Conservation (phyloP, 2,888 invertebrate genomes). For the Eupithecia subumbrata region DNA sequence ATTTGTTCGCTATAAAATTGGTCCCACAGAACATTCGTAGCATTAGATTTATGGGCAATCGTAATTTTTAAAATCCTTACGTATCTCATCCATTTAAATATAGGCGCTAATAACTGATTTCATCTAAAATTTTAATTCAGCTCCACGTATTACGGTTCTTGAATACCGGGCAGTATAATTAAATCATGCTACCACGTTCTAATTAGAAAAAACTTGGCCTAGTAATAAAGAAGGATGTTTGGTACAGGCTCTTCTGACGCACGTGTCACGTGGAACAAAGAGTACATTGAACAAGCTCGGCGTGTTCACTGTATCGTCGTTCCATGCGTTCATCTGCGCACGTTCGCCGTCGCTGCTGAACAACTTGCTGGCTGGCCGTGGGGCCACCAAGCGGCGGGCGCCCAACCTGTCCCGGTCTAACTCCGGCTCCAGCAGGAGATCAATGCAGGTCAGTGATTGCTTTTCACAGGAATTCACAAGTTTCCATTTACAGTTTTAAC, state of each 20-base stretch:
- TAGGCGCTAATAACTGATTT: not conserved
- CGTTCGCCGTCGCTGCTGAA: constrained; percentile 96
- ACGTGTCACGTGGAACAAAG: constrained; percentile 97
- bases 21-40: not conserved
- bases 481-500: not conserved
- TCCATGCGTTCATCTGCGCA: constrained; percentile 98
- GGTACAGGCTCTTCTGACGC: constrained; percentile 94
- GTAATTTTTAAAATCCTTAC: not conserved
- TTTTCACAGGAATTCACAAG: not conserved
- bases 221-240: not conserved
- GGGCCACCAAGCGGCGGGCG: constrained; percentile 94
- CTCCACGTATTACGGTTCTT: not conserved
- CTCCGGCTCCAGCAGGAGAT: constrained; percentile 93
- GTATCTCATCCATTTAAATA: not conserved
- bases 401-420: constrained; percentile 96
- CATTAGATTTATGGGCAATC: not conserved
- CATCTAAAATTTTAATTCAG: not conserved
- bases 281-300: constrained; percentile 97
- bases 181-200: not conserved
- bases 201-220: not conserved
- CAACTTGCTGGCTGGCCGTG: constrained; percentile 94
- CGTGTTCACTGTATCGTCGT: constrained; percentile 98
- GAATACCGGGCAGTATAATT: not conserved
- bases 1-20: not conserved
- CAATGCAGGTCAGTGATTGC: constrained; percentile 87